Conservation (phyloP, 2,888 invertebrate genomes). For the Apotomis capreana region DNA sequence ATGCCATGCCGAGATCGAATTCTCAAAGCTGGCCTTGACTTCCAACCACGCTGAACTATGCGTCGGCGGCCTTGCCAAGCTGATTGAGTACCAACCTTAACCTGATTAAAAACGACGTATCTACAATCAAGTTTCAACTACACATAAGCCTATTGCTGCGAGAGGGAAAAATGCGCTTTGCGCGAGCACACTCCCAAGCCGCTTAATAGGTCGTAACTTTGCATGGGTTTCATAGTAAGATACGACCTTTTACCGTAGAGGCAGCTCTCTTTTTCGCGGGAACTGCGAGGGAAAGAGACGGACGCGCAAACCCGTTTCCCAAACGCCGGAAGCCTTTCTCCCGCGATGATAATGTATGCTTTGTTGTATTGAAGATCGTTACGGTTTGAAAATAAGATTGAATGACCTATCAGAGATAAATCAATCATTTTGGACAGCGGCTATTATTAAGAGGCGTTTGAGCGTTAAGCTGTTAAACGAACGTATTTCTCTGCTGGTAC, state of each 20-base stretch:
- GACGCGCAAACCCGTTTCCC: slow-evolving; percentile 60
- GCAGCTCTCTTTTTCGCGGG: slow-evolving; percentile 51
- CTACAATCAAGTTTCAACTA: not conserved
- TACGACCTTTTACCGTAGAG: too few species aligned
- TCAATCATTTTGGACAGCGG: slow-evolving; percentile 37
- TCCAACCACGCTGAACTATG: slow-evolving; percentile 51
- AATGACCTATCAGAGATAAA: slow-evolving; percentile 39
- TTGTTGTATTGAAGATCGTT: slow-evolving; percentile 42
- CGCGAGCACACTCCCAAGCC: slow-evolving; percentile 50
- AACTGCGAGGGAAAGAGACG: slow-evolving; percentile 53
- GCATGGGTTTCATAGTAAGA: too few species aligned
- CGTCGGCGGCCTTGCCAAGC: slow-evolving; percentile 58
- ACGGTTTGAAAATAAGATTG: slow-evolving; percentile 45
- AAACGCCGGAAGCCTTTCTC: slow-evolving; percentile 73
- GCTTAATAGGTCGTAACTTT: too few species aligned
- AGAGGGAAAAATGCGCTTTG: slow-evolving; percentile 53
- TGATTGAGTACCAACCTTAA: slow-evolving; percentile 52
- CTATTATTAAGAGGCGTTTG: slow-evolving; percentile 30
- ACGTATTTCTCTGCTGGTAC: slow-evolving; percentile 9
- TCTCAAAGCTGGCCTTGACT: slow-evolving; percentile 48
- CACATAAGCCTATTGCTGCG: not conserved
- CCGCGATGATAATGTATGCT: slow-evolving; percentile 50
- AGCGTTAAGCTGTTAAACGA: slow-evolving; percentile 21
- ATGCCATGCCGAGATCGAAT: slow-evolving; percentile 34
- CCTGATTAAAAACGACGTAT: not conserved